Evolutionary conservation across 2,888 invertebrate genomes (phyloP).

Genomic region (Pyrocoelia pectoralis): DNA sequence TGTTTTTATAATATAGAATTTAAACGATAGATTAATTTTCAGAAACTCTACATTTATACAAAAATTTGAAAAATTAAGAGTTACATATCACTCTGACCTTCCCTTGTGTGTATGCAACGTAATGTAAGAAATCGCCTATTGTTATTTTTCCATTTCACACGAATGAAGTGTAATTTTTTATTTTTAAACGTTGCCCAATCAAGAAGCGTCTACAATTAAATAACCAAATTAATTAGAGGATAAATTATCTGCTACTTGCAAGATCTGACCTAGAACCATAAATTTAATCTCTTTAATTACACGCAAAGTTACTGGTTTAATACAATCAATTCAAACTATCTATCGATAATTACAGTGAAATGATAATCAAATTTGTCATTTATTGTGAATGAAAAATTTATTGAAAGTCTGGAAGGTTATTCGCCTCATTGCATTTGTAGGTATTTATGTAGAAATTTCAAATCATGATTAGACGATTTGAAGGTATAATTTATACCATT

Average conservation of each 20-base stretch:
- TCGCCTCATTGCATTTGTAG: neutral
- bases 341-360: neutral
- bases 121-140: slow-evolving; percentile 10
- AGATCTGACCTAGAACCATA: neutral
- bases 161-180: slow-evolving; percentile 1
- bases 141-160: slow-evolving; percentile 15
- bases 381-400: neutral
- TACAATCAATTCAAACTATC: neutral
- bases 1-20: neutral
- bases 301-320: no score
- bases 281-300: no score
- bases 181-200: slow-evolving; percentile 2
- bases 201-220: slow-evolving; percentile 12
- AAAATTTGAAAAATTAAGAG: neutral
- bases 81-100: neutral
- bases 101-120: neutral
- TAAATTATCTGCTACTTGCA: neutral
- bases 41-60: neutral
- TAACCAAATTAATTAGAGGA: slow-evolving; percentile 12
- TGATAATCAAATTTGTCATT: neutral
- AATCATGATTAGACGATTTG: neutral
- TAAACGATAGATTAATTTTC: neutral
- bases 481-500: neutral
- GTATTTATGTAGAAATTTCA: neutral
- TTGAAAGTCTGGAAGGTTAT: neutral